Evolutionary conservation across 2,797 vertebrate genomes (phyloP), one percentile per base, ranked within the genome.

Genomic region (Betta splendens): DNA sequence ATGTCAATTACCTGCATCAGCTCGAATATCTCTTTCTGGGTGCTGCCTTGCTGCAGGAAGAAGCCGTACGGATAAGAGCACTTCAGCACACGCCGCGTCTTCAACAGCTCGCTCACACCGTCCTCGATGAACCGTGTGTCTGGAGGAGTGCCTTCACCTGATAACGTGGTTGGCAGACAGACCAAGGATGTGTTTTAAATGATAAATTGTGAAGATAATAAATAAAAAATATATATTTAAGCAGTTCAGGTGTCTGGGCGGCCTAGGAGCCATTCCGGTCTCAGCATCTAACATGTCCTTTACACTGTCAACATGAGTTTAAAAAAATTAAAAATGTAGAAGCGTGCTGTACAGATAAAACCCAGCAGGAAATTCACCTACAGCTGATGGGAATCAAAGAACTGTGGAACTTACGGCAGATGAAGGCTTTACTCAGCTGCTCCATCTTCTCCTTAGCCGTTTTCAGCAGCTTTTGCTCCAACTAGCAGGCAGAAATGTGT

Each of bases 371-470:
- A 16, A 9, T 9, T 6, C 10, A 36, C 36, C 7, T 17, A 8
- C 16, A 31, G 31, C 32, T 49, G 37, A 25, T 26, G 11, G 44
- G 31, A 46, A 23, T n/a, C 26, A 9, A 35, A 22, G 21, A 2
- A 21, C 46, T 54, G 13, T 22, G 15, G 16, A 31, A 90, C 95
- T 89, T 88, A 98, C 97, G 93, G 90, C 95, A 92, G 85, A 95
- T 95, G 64, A 99, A 94, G 79, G 96, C 97, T 93, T 92, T 93
- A 87, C 98, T 97, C 64, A 99, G 85, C 81, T 98, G 97, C 74
- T 99, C 97, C 97, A 99, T 99, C 91, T 99, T 99, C 90, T 98
- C 98, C 95, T 98, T 98, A 84, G 98, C 97, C 4, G 97, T 98
- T 94, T 98, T 98, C 47, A 98, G 92, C 88, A 99, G 93, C 85